A percentile compares a stretch with the other conserved stretches of the same genome.
phyloP scores from a whole-genome alignment of 1,140 invertebrate species.

The Apis florea region DNA sequence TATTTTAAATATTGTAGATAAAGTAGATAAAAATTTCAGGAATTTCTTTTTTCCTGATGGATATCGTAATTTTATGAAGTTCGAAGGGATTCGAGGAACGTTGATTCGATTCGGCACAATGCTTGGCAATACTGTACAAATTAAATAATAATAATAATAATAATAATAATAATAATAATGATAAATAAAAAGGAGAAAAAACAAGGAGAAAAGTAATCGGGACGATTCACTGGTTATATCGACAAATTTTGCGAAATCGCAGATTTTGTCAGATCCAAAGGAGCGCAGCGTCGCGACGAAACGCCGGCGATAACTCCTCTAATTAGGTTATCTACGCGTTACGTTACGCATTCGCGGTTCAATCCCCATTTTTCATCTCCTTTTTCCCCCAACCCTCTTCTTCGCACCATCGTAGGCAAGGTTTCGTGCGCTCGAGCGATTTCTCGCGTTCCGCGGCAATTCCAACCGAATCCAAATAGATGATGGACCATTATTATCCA shows the following conservation, averaged over 20 bases:
- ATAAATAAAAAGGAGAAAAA: too few relatives aligned
- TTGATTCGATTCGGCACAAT: too few relatives aligned
- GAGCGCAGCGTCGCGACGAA: constrained; percentile 8
- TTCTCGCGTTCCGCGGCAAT: not conserved
- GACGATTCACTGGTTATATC: not conserved
- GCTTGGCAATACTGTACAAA: too few relatives aligned
- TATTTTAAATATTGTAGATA: too few relatives aligned
- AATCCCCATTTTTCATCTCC: constrained; percentile 1
- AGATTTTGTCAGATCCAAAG: not conserved
- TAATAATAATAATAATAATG: too few relatives aligned
- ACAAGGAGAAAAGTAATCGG: not conserved
- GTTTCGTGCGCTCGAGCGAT: not conserved
- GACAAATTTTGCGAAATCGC: constrained; percentile 21
- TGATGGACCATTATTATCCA: constrained; percentile 37
- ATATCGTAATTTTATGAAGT: too few relatives aligned
- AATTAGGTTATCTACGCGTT: constrained; percentile 45
- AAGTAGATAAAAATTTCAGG: too few relatives aligned
- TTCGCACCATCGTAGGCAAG: not conserved
- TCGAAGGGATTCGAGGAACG: too few relatives aligned
- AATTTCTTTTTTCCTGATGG: too few relatives aligned
- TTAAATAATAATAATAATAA: too few relatives aligned
- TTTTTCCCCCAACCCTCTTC: not conserved
- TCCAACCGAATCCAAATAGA: constrained; percentile 17
- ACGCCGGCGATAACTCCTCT: constrained; percentile 36
- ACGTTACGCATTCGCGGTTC: constrained; percentile 25